phyloP scores from a whole-genome alignment of 1,140 invertebrate species.

The Kradibia gibbosae region DNA sequence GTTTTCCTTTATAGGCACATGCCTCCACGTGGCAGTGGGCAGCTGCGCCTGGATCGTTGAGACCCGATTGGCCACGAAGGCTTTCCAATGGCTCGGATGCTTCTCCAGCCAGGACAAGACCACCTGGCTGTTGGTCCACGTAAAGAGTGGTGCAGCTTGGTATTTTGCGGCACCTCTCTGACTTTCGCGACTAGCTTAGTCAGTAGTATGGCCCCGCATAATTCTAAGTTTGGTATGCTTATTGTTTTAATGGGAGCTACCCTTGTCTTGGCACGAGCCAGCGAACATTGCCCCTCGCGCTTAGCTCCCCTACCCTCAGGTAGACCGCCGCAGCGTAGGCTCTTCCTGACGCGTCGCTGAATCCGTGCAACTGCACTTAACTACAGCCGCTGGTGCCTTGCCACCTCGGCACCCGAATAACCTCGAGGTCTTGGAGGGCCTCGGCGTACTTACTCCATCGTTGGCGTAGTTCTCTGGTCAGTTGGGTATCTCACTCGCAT shows the following conservation, averaged over 20 bases:
- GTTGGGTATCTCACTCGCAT: slow-evolving; percentile 6
- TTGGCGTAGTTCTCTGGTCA: background rate
- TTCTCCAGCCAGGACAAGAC: slow-evolving; percentile 29
- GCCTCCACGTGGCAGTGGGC: slow-evolving; percentile 21
- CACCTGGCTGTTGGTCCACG: slow-evolving; percentile 37
- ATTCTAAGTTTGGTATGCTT: slow-evolving; percentile 23
- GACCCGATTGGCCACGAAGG: slow-evolving; percentile 43
- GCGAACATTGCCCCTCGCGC: background rate
- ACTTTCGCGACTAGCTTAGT: background rate
- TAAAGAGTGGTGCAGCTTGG: background rate
- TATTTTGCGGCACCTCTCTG: background rate
- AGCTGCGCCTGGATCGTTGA: slow-evolving; percentile 25
- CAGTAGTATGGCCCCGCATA: slow-evolving; percentile 4
- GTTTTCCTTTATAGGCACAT: slow-evolving; percentile 33
- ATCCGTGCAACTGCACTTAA: slow-evolving; percentile 36
- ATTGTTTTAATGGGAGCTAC: slow-evolving; percentile 32
- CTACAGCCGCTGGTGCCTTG: background rate
- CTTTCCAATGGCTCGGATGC: slow-evolving; percentile 35
- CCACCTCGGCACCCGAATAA: slow-evolving; percentile 29
- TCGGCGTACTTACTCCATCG: background rate
- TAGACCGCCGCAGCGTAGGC: slow-evolving; percentile 44
- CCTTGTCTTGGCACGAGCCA: slow-evolving; percentile 33
- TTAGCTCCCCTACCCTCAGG: background rate
- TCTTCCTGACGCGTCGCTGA: slow-evolving; percentile 40
- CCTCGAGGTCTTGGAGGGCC: background rate